A percentile compares a stretch with the other conserved stretches of the same genome.
These are phyloP conservation scores for Lasaia peninsularis DNA, from an alignment of 1,140 invertebrate species.

Conservation along the genomic window DNA sequence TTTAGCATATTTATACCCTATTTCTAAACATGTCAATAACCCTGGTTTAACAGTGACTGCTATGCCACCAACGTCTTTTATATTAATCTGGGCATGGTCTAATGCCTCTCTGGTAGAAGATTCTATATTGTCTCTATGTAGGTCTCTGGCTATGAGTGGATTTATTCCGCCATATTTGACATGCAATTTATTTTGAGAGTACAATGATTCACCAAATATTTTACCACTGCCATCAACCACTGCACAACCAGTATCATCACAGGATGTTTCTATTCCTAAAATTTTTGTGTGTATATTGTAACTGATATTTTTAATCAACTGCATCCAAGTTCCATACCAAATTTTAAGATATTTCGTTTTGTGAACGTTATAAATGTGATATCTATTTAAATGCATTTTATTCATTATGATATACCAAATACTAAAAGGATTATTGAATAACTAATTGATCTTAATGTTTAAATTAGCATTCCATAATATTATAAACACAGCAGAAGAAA, in stretches of 20 bases:
- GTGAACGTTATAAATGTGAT: not conserved
- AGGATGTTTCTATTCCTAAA: constrained; percentile 98
- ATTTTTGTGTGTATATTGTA: constrained; percentile 53
- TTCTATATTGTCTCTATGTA: constrained; percentile 90
- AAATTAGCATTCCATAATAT: too few species aligned
- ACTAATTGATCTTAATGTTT: too few species aligned
- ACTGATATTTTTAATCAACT: constrained; percentile 5
- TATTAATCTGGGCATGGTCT: constrained; percentile 78
- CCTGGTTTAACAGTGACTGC: constrained; percentile 95
- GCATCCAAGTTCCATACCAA: not conserved
- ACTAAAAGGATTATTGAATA: too few species aligned
- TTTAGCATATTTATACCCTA: constrained; percentile 92
- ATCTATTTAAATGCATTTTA: too few species aligned
- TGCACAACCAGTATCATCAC: constrained; percentile 97
- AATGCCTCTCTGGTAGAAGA: constrained; percentile 85
- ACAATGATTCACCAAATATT: constrained; percentile 87
- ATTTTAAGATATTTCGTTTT: not conserved
- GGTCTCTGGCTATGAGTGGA: constrained; percentile 88
- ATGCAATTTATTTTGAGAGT: constrained; percentile 88
- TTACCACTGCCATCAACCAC: constrained; percentile 85
- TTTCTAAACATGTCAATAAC: constrained; percentile 85
- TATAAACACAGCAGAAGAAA: too few species aligned
- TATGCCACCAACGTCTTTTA: constrained; percentile 92
- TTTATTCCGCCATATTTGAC: constrained; percentile 93
- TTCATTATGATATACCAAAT: not conserved